phyloP scores from a whole-genome alignment of 1,140 invertebrate genomes.

The Caenorhabditis brenneri region DNA sequence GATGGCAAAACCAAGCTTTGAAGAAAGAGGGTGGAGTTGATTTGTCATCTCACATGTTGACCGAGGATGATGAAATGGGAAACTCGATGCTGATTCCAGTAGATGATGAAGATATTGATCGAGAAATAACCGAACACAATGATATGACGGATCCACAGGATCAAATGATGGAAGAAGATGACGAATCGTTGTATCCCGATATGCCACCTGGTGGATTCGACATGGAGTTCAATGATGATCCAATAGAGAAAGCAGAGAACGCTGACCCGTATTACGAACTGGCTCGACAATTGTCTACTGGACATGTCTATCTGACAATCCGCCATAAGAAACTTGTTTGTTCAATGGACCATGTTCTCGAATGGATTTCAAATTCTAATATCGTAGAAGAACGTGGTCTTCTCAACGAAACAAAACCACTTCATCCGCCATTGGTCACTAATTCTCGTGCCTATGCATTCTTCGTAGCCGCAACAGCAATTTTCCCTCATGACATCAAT shows the following conservation, averaged over 20 bases:
- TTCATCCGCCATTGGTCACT: constrained; percentile 44
- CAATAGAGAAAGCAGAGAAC: constrained; percentile 6
- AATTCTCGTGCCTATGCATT: constrained; percentile 46
- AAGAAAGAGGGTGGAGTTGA: neutral
- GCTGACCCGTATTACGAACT: neutral
- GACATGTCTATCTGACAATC: constrained; percentile 43
- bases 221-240: constrained; percentile 38
- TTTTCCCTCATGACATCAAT: constrained; percentile 50
- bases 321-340: constrained; percentile 26
- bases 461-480: constrained; percentile 27
- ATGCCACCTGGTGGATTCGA: constrained; percentile 22
- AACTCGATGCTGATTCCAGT: neutral
- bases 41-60: too few relatives aligned
- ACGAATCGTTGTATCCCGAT: neutral
- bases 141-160: neutral
- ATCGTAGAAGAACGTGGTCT: constrained; percentile 45
- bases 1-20: neutral
- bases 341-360: neutral
- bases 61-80: neutral
- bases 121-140: neutral
- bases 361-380: constrained; percentile 28
- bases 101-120: constrained; percentile 18
- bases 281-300: neutral
- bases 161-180: neutral
- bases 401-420: constrained; percentile 36